These are phyloP conservation scores for Lepidurus apus DNA, from an alignment of 1,140 invertebrate genomes.

Conservation along the genomic window DNA sequence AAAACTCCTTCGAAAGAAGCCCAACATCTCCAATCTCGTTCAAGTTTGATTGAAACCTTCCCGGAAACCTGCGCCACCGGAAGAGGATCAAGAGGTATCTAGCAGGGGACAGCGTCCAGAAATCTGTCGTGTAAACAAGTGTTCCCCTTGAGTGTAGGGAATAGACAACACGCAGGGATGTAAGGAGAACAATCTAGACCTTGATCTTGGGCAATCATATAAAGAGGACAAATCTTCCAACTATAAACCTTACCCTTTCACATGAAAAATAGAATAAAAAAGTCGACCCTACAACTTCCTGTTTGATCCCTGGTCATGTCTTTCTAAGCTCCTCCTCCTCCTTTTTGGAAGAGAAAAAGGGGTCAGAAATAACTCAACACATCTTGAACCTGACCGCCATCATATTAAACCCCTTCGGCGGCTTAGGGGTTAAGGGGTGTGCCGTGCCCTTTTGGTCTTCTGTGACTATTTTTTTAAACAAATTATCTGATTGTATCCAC, in stretches of 20 bases:
- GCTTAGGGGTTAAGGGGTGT: too few species aligned
- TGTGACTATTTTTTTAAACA: not conserved
- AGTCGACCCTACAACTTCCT: too few species aligned
- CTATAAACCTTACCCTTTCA: not conserved
- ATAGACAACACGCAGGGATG: not conserved
- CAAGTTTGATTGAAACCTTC: not conserved
- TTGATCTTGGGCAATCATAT: not conserved
- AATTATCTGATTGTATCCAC: not conserved
- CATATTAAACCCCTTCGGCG: too few species aligned
- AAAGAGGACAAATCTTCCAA: not conserved
- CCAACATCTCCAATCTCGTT: not conserved
- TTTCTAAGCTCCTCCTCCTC: too few species aligned
- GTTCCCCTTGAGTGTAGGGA: not conserved
- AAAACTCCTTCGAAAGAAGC: too few species aligned
- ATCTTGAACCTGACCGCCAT: too few species aligned
- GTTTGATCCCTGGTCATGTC: too few species aligned
- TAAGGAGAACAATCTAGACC: not conserved
- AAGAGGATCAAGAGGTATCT: not conserved
- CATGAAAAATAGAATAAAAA: not conserved
- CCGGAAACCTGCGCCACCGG: not conserved
- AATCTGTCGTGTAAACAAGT: slow-evolving; percentile 8
- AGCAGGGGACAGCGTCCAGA: not conserved
- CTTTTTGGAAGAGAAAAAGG: too few species aligned
- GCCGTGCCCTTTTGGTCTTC: too few species aligned
- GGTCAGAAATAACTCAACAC: too few species aligned